Conservation (phyloP, 2,797 vertebrate species). For the Furcifer pardalis region DNA sequence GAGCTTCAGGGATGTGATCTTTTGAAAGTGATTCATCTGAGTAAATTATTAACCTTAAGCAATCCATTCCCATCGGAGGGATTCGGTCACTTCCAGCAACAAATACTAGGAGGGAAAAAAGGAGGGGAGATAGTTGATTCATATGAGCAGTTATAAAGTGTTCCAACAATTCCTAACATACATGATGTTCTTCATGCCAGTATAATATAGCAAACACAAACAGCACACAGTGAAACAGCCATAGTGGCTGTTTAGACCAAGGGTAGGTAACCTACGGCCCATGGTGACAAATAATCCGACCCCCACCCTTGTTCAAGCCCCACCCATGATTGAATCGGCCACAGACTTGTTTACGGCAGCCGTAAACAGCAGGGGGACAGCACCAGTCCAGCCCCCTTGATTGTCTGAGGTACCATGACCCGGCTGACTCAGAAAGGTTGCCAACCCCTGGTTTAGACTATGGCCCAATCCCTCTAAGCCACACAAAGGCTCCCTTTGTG, state of each 20-base stretch:
- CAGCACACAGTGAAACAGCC: background rate
- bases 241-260: too few relatives aligned
- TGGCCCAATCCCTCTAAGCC: background rate
- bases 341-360: too few relatives aligned
- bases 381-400: too few relatives aligned
- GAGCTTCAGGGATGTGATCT: slow-evolving; percentile 73
- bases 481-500: background rate
- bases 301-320: too few relatives aligned
- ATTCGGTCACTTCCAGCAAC: slow-evolving; percentile 80
- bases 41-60: slow-evolving; percentile 72
- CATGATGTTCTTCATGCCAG: background rate
- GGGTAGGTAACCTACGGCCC: too few relatives aligned
- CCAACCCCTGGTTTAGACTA: too few relatives aligned
- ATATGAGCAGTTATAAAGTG: background rate
- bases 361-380: too few relatives aligned
- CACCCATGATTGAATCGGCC: too few relatives aligned
- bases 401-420: too few relatives aligned
- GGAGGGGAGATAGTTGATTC: background rate
- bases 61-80: slow-evolving; percentile 71
- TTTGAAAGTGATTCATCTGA: slow-evolving; percentile 64
- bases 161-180: background rate
- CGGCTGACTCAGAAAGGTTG: too few relatives aligned
- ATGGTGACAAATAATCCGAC: too few relatives aligned
- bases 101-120: slow-evolving; percentile 75
- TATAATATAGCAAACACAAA: background rate